Base-by-base conservation (phyloP, 2,888 invertebrate species). In the Cephus spinipes region DNA sequence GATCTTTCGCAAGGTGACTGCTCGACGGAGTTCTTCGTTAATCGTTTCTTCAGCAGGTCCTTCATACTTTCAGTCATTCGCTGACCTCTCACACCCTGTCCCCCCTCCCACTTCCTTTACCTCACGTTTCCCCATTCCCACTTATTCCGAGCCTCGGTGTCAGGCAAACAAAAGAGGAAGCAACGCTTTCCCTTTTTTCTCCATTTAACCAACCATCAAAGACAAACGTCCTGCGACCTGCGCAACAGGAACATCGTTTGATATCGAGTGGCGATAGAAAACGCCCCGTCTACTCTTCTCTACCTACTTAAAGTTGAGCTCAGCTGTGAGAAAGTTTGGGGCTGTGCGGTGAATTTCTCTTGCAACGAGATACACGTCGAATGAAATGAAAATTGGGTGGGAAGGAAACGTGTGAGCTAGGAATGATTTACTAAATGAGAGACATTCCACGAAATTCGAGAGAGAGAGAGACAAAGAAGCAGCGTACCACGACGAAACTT, bases 1-100 rank as follows among this genome's bases (percentile, higher is more conserved):
- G 89, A 31, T 90, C 89, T 34, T 90, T 90, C 80, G 88, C 89
- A 81, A 90, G 90, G 90, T 90, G 90, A 90, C 90, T 90, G 89
- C 83, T 88, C 86, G 87, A 88, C 86, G 81, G 55, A 23, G 55
- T 55, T 55, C 55, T 55, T 55, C 55, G 23, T 55, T 55, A 55
- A 23, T 55, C 23, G 15, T 23, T 55, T 23, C 23, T 55, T 55
- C 55, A 55, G 23, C 55, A 55, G 55, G 23, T 55, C 2, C 15
- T 9, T 23, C 2, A 55, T 55, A 55, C 55, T 55, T 55, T 55
- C 23, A 55, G 23, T 55, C 23, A 9, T 23, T 55, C 23, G 2
- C 15, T 40, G 15, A 55, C 23, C 55, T 23, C 23, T 55, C 23
- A 23, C 35, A 35, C 35, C 35, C 34, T 34, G 34, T 34, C 34